Base-by-base conservation (phyloP, 2,113 vertebrate species). In the Genyomyrus donnyi region DNA sequence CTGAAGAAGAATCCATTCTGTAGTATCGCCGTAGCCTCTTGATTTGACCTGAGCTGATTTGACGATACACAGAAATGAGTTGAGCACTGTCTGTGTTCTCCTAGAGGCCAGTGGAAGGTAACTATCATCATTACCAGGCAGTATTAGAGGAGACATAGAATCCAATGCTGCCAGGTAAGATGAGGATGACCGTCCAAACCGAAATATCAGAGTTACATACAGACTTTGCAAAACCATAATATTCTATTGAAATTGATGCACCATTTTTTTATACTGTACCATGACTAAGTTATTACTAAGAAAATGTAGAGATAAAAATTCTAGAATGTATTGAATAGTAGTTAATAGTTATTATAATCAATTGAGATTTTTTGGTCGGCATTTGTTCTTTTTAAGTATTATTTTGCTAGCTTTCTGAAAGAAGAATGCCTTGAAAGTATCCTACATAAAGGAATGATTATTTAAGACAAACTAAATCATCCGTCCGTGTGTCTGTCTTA, bases 101-200 rank as follows among this genome's bases (percentile, higher is more conserved):
- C 11, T 88, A 13, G 97, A 92, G 93, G 97, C 89, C 9, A 2
- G 91, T 21, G 94, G 98, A 95, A 95, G 96, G 93, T 96, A 95
- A 94, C 97, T 92, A 98, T 98, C 98, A 99, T 99, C 98, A 98
- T 99, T 99, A 99, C 98, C 98, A 99, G 98, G 98, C 98, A 99
- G 98, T 99, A 99, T 99, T 99, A 99, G 98, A 99, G 94, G 87
- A 95, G 93, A 91, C 94, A 96, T 94, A 95, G 95, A 96, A 97
- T 99, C 98, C 98, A 99, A 99, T 99, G 98, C 98, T 99, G 98
- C 98, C 98, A 98, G 97, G 98, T 99, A 99, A 99, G 98, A 99
- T 99, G 98, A 95, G 95, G 94, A 97, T 95, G 95, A 95, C 93
- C 93, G 92, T 95, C 97, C 96, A 95, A 89, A 46, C 50, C 13